Base-by-base conservation (phyloP, 2,113 vertebrate genomes). In the Pogona vitticeps region DNA sequence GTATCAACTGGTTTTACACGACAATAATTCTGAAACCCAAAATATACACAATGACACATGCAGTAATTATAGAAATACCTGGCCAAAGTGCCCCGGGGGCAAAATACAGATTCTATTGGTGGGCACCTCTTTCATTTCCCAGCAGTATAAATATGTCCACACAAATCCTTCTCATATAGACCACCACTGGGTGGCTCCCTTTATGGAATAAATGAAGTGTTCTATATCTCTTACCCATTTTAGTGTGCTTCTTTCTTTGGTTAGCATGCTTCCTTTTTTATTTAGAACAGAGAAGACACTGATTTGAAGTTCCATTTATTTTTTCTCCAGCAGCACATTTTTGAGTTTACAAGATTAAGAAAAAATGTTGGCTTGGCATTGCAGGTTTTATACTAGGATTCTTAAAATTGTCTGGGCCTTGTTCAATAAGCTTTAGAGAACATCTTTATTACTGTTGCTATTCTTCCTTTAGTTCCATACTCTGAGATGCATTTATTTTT, bases 151-250 rank as follows among this genome's bases (percentile, higher is more conserved):
- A 68, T 1, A 2, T 33, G 15, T 65, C 14, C 42, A 36, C 4
- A 67, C 14, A 82, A 38, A 76, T 36, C 33, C 6, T 58, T 23
- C 58, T 82, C 7, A 36, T 76, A 52, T 31, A 63, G 31, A 38
- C 61, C 38, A 67, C n/a, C 40, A 65, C 40, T 81, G 71, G 58
- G 79, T 86, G 84, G 65, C 63, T 68, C 84, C 63, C 75, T 79
- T 33, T 14, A 40, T 31, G n/a, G 67, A 70, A 68, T 33, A 70
- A 82, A 59, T 13, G 31, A 71, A 70, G 20, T 33, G 20, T 9
- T n/a, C 52, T 33, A 56, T 4, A 82, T 14, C 14, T 52, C 46
- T 82, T 23, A 36, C 13, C 68, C 18, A 20, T 28, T 76, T 76
- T 7, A 21, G n/a, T 20, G 28, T 12, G 13, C 6, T 40, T 46